Conservation (phyloP, 2,113 vertebrate genomes). For the Ammodytes dubius region DNA sequence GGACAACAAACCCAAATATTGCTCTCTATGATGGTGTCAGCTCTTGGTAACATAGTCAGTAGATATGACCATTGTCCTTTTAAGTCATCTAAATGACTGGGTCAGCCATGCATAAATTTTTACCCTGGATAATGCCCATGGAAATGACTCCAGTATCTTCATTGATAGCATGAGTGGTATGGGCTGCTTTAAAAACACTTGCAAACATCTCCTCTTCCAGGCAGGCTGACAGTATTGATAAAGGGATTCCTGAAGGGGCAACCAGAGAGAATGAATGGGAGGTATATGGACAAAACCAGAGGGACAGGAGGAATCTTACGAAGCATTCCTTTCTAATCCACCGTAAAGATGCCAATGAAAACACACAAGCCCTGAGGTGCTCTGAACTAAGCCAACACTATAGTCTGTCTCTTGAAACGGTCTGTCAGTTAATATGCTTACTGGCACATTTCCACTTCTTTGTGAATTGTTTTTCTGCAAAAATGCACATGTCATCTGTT, state of each 20-base stretch:
- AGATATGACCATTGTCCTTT: slow-evolving; percentile 13
- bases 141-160: slow-evolving; percentile 63
- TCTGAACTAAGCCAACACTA: slow-evolving; percentile 71
- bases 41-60: slow-evolving; percentile 23
- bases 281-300: slow-evolving; percentile 76
- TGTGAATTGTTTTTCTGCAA: neutral
- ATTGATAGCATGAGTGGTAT: slow-evolving; percentile 56
- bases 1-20: slow-evolving; percentile 50
- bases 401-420: slow-evolving; percentile 67
- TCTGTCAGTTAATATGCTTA: slow-evolving; percentile 44
- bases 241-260: slow-evolving; percentile 78
- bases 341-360: slow-evolving; percentile 79
- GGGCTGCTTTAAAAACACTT: slow-evolving; percentile 59
- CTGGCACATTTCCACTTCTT: slow-evolving; percentile 32
- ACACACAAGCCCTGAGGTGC: slow-evolving; percentile 75
- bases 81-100: slow-evolving; percentile 9
- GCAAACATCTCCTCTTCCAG: slow-evolving; percentile 62
- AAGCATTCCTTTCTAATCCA: slow-evolving; percentile 85
- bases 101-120: slow-evolving; percentile 14
- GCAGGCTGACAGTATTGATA: slow-evolving; percentile 68
- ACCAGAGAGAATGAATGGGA: slow-evolving; percentile 72
- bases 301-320: slow-evolving; percentile 77
- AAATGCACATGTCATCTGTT: slow-evolving; percentile 27
- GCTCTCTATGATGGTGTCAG: slow-evolving; percentile 26
- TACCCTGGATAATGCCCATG: slow-evolving; percentile 24